Conservation (phyloP, 2,797 vertebrate genomes). For the Pantherophis vulpinus region DNA sequence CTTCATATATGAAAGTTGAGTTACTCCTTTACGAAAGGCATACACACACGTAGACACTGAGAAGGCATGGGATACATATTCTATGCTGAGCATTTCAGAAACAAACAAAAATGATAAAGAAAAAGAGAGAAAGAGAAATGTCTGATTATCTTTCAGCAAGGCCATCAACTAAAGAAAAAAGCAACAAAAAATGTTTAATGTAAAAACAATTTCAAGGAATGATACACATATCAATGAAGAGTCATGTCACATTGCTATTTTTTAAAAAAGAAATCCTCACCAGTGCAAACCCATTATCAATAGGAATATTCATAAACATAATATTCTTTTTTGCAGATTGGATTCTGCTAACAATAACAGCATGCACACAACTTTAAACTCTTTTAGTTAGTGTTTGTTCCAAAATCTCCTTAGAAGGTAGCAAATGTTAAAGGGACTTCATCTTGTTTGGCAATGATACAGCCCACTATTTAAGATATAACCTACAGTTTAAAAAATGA, state of each 20-base stretch:
- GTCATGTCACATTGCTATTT: conserved; percentile 79
- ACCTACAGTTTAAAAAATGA: conserved; percentile 86
- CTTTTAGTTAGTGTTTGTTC: conserved; percentile 80
- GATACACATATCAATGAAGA: conserved; percentile 82
- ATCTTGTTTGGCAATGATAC: conserved; percentile 90
- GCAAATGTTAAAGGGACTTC: conserved; percentile 99
- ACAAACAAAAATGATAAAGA: conserved; percentile 56
- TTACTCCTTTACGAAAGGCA: conserved; percentile 27
- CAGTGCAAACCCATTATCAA: conserved; percentile 61
- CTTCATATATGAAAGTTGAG: conserved; percentile 61
- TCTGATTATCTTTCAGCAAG: conserved; percentile 92
- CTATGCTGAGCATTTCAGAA: conserved; percentile 66
- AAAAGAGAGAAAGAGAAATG: conserved; percentile 47
- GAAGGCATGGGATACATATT: conserved; percentile 68
- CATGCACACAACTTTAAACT: conserved; percentile 93
- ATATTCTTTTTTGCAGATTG: conserved; percentile 74
- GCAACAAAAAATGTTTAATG: conserved; percentile 68
- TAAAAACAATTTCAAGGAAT: conserved; percentile 77
- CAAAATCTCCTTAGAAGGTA: conserved; percentile 88
- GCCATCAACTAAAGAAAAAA: conserved; percentile 67
- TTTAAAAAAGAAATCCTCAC: conserved; percentile 80
- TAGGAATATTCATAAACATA: conserved; percentile 73
- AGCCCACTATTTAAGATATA: conserved; percentile 92
- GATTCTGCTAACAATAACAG: conserved; percentile 83
- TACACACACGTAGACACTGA: conserved; percentile 34